These are phyloP conservation scores for Leuciscus waleckii DNA, from an alignment of 2,797 vertebrate genomes.

Conservation along the genomic window DNA sequence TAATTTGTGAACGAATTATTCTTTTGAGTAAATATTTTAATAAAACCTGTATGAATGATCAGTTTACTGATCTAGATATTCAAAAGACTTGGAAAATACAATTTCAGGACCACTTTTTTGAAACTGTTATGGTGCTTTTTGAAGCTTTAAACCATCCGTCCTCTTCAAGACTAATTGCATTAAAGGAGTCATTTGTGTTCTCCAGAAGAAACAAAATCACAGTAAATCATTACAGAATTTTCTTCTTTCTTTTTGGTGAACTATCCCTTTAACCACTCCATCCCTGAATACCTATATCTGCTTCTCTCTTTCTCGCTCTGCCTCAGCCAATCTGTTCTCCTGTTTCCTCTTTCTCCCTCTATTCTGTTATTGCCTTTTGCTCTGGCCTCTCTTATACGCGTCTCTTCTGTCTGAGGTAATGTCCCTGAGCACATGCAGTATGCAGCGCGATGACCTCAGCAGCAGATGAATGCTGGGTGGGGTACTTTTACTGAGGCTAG, in stretches of 20 bases:
- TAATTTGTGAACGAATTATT: background rate
- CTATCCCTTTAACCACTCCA: background rate
- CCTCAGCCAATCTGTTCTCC: slow-evolving; percentile 1
- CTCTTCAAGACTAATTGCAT: background rate
- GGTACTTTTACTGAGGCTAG: slow-evolving; percentile 57
- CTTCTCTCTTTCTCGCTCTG: background rate
- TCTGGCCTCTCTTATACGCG: slow-evolving; percentile 2
- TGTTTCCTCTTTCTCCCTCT: slow-evolving; percentile 3
- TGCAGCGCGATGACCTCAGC: slow-evolving; percentile 69
- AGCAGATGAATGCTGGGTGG: slow-evolving; percentile 67
- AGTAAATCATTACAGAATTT: background rate
- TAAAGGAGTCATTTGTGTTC: background rate
- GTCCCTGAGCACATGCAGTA: slow-evolving; percentile 58
- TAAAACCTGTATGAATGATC: background rate
- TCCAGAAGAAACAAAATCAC: background rate
- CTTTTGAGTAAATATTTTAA: background rate
- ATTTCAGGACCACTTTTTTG: background rate
- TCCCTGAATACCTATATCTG: background rate
- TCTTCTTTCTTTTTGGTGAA: background rate
- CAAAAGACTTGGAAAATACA: background rate
- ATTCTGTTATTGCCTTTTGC: slow-evolving; percentile 3
- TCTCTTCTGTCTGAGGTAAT: slow-evolving; percentile 63
- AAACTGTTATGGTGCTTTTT: background rate
- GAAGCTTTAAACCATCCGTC: background rate
- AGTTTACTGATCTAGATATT: background rate